Percentiles rank a stretch among this genome's conserved stretches.
These are phyloP conservation scores for Drosophila tropicalis DNA, from an alignment of 1,140 invertebrate genomes.

Conservation along the genomic window DNA sequence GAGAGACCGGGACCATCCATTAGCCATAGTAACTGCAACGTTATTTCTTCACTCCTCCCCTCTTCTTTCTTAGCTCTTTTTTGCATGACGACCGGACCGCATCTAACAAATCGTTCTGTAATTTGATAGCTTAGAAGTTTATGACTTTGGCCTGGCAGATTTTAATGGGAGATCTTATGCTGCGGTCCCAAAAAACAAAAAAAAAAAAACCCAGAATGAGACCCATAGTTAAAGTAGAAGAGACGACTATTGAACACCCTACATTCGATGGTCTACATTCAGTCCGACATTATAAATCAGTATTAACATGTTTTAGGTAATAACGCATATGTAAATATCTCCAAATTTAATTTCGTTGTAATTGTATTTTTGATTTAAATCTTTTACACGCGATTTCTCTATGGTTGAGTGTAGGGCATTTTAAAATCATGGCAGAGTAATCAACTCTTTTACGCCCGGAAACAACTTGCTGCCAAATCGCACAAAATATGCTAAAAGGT, in stretches of 20 bases:
- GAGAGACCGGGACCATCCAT: constrained; percentile 44
- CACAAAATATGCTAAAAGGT: constrained; percentile 82
- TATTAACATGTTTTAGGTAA: neutral
- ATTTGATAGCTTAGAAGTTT: constrained; percentile 81
- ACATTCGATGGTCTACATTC: too few species aligned
- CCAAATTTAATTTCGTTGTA: too few species aligned
- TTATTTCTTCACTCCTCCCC: constrained; percentile 29
- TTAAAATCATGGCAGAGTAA: constrained; percentile 12
- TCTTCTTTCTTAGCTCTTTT: constrained; percentile 22
- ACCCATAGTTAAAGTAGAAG: constrained; percentile 28
- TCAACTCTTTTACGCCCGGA: constrained; percentile 51
- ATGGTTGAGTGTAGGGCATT: neutral
- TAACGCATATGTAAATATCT: too few species aligned
- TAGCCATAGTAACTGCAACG: constrained; percentile 44
- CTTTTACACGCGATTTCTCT: neutral
- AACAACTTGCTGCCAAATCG: constrained; percentile 76
- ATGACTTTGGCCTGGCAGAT: constrained; percentile 76
- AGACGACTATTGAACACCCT: neutral
- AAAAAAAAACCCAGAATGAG: constrained; percentile 10
- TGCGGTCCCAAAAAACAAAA: constrained; percentile 7
- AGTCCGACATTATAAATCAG: too few species aligned
- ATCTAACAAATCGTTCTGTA: constrained; percentile 82
- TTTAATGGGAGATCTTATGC: constrained; percentile 68
- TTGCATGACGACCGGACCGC: constrained; percentile 59
- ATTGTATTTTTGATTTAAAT: neutral